A percentile compares a stretch with the other conserved stretches of the same genome.
Evolutionary conservation across 2,797 vertebrate species (phyloP).

Genomic region (Dendrocincla fuliginosa): DNA sequence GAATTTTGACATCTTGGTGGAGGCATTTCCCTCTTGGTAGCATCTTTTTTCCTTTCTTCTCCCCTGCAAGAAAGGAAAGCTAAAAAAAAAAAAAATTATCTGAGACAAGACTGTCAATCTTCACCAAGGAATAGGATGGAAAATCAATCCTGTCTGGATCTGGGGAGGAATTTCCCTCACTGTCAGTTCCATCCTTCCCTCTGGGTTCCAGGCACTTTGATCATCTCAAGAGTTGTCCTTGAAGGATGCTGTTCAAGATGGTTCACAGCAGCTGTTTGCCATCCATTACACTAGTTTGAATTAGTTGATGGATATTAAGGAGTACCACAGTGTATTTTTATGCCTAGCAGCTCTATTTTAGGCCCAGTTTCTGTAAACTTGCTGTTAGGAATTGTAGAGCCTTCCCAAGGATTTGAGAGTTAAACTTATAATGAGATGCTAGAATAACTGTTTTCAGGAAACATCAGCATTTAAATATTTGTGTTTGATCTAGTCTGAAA

Average conservation of each 20-base stretch:
- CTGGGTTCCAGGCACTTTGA: background rate
- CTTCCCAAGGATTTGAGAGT: constrained; percentile 10
- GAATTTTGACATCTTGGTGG: background rate
- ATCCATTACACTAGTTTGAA: background rate
- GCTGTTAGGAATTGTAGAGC: background rate
- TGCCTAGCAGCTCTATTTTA: background rate
- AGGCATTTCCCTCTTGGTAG: background rate
- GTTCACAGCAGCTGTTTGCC: background rate
- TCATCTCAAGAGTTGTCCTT: background rate
- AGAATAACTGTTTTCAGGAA: background rate
- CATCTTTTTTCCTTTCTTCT: background rate
- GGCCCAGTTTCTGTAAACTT: background rate
- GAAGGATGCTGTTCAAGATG: background rate
- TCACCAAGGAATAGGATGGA: background rate
- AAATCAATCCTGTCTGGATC: background rate
- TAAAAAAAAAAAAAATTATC: background rate
- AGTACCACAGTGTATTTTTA: background rate
- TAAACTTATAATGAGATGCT: constrained; percentile 15
- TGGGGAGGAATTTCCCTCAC: background rate
- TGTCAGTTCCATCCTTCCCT: background rate
- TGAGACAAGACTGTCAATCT: background rate
- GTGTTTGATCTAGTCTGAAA: constrained; percentile 60
- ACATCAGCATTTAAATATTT: constrained; percentile 52
- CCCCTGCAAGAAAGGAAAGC: background rate
- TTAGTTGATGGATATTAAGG: background rate